Evolutionary conservation across 2,113 vertebrate genomes (phyloP).

Genomic region (Coturnix japonica): DNA sequence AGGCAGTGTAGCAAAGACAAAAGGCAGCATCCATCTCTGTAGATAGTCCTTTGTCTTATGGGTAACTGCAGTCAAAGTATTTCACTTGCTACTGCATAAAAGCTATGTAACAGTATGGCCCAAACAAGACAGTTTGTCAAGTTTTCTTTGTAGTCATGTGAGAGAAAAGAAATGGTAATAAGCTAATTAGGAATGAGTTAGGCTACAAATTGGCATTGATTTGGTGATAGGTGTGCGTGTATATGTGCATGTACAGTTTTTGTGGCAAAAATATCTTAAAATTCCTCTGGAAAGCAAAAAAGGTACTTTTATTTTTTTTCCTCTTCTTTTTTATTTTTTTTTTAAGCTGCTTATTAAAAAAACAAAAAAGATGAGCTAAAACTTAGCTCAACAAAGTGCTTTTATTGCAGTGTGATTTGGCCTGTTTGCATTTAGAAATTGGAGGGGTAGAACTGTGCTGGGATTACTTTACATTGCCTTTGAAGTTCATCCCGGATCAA

Average conservation of each 20-base stretch:
- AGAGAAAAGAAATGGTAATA: not conserved
- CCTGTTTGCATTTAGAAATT: not conserved
- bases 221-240: not conserved
- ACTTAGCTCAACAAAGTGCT: not conserved
- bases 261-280: not conserved
- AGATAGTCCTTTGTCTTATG: not conserved
- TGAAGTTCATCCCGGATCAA: not conserved
- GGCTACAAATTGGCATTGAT: not conserved
- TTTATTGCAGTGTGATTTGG: not conserved
- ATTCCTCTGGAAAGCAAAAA: not conserved
- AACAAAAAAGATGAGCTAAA: not conserved
- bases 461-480: not conserved
- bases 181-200: not conserved
- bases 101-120: not conserved
- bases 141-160: not conserved
- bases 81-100: not conserved
- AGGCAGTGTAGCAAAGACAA: not conserved
- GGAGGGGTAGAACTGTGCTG: rapidly evolving
- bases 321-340: not conserved
- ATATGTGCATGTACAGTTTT: not conserved
- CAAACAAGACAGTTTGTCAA: not conserved
- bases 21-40: not conserved
- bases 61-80: not conserved
- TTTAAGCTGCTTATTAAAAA: not conserved
- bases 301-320: not conserved